A percentile compares a stretch with the other conserved stretches of the same genome.
These are phyloP conservation scores for Cryptophagus acutangulus DNA, from an alignment of 2,888 invertebrate genomes.

Conservation along the genomic window DNA sequence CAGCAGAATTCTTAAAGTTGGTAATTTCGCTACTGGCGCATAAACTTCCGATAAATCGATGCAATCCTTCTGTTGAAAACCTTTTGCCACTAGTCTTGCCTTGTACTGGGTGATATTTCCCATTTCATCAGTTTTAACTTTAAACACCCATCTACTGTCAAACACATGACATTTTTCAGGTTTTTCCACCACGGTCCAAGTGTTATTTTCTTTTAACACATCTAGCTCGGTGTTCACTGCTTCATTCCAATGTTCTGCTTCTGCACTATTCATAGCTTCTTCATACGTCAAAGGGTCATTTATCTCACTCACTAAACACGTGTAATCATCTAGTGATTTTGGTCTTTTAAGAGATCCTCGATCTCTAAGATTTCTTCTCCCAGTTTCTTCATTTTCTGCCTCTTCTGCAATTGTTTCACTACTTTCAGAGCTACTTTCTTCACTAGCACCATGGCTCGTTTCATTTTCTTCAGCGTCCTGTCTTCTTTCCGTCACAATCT, in stretches of 20 bases:
- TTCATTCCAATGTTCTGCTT: conserved; percentile 10
- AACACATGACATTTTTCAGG: conserved; percentile 7
- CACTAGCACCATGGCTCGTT: neutral
- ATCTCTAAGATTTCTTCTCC: no score
- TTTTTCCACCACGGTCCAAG: conserved; percentile 11
- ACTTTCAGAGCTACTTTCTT: neutral
- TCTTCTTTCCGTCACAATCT: no score
- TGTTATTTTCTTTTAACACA: conserved; percentile 14
- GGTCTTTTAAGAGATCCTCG: conserved; percentile 5
- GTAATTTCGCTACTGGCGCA: conserved; percentile 13
- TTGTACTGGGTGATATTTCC: neutral
- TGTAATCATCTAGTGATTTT: conserved; percentile 12
- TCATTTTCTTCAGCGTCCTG: neutral
- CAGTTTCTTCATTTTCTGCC: neutral
- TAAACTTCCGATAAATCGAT: conserved; percentile 12
- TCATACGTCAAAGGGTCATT: conserved; percentile 10
- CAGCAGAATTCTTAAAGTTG: conserved; percentile 12
- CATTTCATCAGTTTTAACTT: conserved; percentile 9
- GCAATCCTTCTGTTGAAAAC: conserved; percentile 19
- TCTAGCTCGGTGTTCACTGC: conserved; percentile 12
- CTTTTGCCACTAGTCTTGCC: conserved; percentile 11
- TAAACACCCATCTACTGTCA: conserved; percentile 13
- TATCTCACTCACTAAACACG: conserved; percentile 3
- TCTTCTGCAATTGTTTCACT: no score
- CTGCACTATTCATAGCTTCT: conserved; percentile 10